Percentiles rank a stretch among this genome's conserved stretches.
phyloP scores from a whole-genome alignment of 30 jellyfish, hydroid and myxozoan species.

The Cassiopea xamachana region DNA sequence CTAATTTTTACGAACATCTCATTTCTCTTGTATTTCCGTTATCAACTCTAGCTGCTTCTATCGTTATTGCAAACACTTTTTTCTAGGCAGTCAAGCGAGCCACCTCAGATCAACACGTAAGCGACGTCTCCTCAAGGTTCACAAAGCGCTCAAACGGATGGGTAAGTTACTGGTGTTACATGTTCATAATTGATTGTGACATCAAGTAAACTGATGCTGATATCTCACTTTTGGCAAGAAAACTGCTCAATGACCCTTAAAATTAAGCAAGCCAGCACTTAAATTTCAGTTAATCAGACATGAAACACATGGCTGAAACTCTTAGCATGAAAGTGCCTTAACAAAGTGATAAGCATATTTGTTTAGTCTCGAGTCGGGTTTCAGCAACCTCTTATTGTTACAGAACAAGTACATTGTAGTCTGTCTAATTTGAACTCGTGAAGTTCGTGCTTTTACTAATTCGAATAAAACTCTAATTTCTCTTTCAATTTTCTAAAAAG shows the following conservation, averaged over 20 bases:
- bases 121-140: constrained; percentile 18
- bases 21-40: neutral
- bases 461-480: too few relatives aligned
- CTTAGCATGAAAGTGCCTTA: neutral
- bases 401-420: too few relatives aligned
- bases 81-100: constrained; percentile 26
- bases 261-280: neutral
- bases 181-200: neutral
- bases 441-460: too few relatives aligned
- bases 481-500: too few relatives aligned
- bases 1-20: too few relatives aligned
- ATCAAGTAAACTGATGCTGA: neutral
- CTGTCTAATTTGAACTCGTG: too few relatives aligned
- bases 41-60: neutral
- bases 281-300: neutral
- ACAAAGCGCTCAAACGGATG: constrained; percentile 46
- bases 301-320: neutral
- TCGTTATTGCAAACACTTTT: neutral
- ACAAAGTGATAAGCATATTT: neutral
- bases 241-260: neutral
- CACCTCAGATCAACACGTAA: constrained; percentile 16
- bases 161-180: constrained; percentile 4
- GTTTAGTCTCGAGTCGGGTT: too few relatives aligned
- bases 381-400: too few relatives aligned
- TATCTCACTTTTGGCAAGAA: neutral